These are phyloP conservation scores for Piezodorus guildinii DNA, from an alignment of 1,140 invertebrate genomes.

Conservation along the genomic window DNA sequence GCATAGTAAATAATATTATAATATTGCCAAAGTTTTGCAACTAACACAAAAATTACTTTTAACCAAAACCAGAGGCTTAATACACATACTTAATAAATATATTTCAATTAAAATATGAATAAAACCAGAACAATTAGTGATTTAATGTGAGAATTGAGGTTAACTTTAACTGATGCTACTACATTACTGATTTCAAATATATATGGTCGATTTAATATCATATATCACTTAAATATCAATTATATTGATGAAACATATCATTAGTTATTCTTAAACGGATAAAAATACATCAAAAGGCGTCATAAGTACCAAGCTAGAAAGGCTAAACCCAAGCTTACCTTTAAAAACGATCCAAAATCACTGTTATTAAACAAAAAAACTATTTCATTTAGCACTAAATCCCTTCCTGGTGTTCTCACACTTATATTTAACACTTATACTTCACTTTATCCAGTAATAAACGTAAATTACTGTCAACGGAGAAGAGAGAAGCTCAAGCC, in stretches of 20 bases:
- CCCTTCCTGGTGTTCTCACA: not conserved
- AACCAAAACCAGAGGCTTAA: too few relatives aligned
- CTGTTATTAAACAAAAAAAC: not conserved
- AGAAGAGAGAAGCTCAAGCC: conserved; percentile 19
- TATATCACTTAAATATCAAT: too few relatives aligned
- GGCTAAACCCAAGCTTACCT: conserved; percentile 15
- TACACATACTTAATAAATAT: too few relatives aligned
- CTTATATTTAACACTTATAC: not conserved
- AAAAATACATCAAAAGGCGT: not conserved
- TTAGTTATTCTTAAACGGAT: not conserved
- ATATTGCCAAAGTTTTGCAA: too few relatives aligned
- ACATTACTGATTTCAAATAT: too few relatives aligned
- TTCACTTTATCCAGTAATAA: not conserved
- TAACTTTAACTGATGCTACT: too few relatives aligned
- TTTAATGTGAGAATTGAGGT: too few relatives aligned
- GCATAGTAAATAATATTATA: too few relatives aligned
- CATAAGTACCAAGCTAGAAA: conserved; percentile 3
- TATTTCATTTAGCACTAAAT: conserved; percentile 3
- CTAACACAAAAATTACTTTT: too few relatives aligned
- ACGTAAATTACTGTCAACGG: not conserved
- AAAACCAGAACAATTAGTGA: too few relatives aligned
- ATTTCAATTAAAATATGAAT: too few relatives aligned
- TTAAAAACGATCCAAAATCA: conserved; percentile 12
- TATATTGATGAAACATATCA: not conserved
- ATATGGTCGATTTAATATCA: too few relatives aligned